Conservation (phyloP, 2,797 vertebrate genomes). For the Leucoraja ocellata region DNA sequence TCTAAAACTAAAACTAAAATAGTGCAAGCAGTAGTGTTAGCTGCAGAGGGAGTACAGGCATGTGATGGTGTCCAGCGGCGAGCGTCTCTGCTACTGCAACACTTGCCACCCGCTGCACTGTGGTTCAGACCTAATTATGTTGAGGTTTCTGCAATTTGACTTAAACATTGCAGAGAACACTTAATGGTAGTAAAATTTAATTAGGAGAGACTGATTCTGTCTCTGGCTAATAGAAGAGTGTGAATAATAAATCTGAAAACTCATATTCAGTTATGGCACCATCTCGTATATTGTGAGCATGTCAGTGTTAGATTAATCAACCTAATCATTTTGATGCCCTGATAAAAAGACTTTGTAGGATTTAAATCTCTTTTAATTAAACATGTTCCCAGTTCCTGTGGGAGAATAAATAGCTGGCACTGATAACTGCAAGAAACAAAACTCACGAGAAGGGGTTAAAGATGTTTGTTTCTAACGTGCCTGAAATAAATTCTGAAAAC, state of each 20-base stretch:
- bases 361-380: constrained; percentile 34
- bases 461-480: neutral
- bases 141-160: no score
- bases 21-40: no score
- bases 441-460: neutral
- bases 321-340: constrained; percentile 18
- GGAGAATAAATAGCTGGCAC: neutral
- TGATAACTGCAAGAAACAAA: neutral
- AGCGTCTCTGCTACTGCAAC: no score
- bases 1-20: no score
- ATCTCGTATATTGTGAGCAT: constrained; percentile 20
- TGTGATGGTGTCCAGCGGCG: no score
- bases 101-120: no score
- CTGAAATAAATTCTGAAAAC: neutral
- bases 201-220: constrained; percentile 31
- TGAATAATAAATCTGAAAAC: constrained; percentile 37
- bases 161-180: neutral
- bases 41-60: no score
- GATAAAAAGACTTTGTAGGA: constrained; percentile 26
- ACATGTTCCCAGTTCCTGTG: neutral
- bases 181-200: constrained; percentile 29
- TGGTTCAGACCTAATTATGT: no score
- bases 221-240: constrained; percentile 21
- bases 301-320: constrained; percentile 23
- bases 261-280: neutral